These are phyloP conservation scores for Boleophthalmus pectinirostris DNA, from an alignment of 2,113 vertebrate genomes.

Conservation along the genomic window DNA sequence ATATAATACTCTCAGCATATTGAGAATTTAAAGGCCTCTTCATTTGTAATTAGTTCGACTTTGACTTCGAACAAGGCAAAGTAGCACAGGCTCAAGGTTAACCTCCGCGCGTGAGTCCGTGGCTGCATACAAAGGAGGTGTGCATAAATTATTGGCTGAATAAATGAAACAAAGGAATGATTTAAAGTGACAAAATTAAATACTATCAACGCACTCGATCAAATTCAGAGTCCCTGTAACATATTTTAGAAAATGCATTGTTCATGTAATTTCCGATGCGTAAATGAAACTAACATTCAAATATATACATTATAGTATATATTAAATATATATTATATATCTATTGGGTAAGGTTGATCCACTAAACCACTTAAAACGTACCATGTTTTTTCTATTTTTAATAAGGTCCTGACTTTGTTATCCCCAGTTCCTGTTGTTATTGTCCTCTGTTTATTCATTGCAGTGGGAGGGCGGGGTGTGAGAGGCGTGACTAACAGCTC, in stretches of 20 bases:
- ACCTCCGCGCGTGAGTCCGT: not conserved
- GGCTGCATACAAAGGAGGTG: not conserved
- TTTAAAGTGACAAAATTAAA: not conserved
- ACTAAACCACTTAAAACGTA: not conserved
- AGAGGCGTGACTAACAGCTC: conserved; percentile 77
- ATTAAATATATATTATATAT: too few relatives aligned
- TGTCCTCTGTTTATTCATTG: conserved; percentile 6
- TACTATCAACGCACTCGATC: not conserved
- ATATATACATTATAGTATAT: too few relatives aligned
- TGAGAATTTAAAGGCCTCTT: not conserved
- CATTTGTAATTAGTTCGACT: not conserved
- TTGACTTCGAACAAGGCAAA: not conserved
- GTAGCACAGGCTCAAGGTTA: not conserved
- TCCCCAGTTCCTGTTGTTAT: conserved; percentile 16
- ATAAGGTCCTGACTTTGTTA: not conserved
- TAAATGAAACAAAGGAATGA: not conserved
- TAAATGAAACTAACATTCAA: not conserved
- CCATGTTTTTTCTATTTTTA: not conserved
- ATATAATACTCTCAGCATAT: not conserved
- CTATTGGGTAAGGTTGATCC: not conserved
- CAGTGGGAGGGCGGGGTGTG: conserved; percentile 52
- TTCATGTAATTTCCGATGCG: not conserved
- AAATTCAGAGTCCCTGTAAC: not conserved
- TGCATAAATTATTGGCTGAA: not conserved
- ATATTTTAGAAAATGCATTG: not conserved